Evolutionary conservation across 2,888 invertebrate genomes (phyloP), one percentile per base, ranked within the genome.

Genomic region (Lordiphosa fenestrarum): DNA sequence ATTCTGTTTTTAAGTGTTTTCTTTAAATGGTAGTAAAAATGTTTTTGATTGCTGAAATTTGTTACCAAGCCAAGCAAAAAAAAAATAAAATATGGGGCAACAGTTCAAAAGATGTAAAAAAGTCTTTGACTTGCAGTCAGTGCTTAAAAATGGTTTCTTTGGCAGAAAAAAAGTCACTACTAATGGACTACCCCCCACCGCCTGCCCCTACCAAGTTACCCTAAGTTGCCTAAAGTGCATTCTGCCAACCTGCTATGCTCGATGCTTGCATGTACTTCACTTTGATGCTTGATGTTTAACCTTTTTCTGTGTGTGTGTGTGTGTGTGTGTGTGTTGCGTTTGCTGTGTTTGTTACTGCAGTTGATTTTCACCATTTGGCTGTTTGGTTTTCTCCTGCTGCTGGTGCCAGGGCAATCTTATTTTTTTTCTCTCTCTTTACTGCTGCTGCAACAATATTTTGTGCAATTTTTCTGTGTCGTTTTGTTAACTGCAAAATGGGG

Each of bases 281-380:
- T 50, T 67, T 71, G 50, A 56, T 66, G 57, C 48, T 53, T 60
- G 62, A 62, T 69, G 63, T 71, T 58, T 56, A 71, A 57, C 69
- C 68, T 61, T 69, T 71, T 62, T 61, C 52, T 30, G 9, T 36
- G 30, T 36, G 19, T 4, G 19, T 19, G 19, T 19, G 19, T 19
- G 19, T 37, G 9, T 36, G 30, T 36, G 19, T 4, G 19, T 19
- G 19, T 19, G 19, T 19, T n/a, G n/a, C n/a, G 61, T 44, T 38
- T 44, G 39, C 40, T 38, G 36, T 41, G 36, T 13, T 40, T 46
- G 44, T 35, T 33, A n/a, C 41, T 60, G 44, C 30, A 30, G 30
- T 30, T 50, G 41, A 42, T 40, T 49, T 53, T 37, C 40, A 50
- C 46, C 49, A 44, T 42, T 47, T 48, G 30, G 30, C 35, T 58